Evolutionary conservation across 2,888 invertebrate species (phyloP).

Genomic region (Pimpla rufipes): DNA sequence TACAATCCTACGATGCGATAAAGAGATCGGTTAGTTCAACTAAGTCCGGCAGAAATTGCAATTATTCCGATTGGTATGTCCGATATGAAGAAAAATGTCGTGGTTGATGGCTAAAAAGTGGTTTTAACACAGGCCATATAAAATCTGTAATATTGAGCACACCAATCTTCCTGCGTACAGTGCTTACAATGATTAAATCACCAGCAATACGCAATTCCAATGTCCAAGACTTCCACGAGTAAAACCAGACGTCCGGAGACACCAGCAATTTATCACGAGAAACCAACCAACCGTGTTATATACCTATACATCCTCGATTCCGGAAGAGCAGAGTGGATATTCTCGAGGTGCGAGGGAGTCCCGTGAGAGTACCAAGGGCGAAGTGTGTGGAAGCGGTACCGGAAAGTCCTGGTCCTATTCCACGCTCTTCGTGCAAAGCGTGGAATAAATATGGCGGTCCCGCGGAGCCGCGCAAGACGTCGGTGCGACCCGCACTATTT

Average conservation of each 20-base stretch:
- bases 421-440: slow-evolving; percentile 6
- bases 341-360: slow-evolving; percentile 11
- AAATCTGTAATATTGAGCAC: too few species aligned
- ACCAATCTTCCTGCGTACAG: neutral
- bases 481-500: slow-evolving; percentile 43
- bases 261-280: slow-evolving; percentile 9
- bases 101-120: too few species aligned
- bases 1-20: too few species aligned
- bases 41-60: too few species aligned
- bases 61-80: too few species aligned
- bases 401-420: slow-evolving; percentile 28
- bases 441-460: slow-evolving; percentile 38
- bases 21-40: too few species aligned
- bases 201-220: neutral
- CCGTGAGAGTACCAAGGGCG: slow-evolving; percentile 25
- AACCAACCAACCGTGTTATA: slow-evolving; percentile 10
- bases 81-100: too few species aligned
- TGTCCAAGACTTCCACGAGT: neutral
- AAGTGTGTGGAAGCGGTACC: neutral
- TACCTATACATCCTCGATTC: slow-evolving; percentile 19
- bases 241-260: neutral
- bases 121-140: too few species aligned
- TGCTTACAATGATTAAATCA: neutral
- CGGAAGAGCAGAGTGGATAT: slow-evolving; percentile 1
- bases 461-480: slow-evolving; percentile 19